Evolutionary conservation across 2,113 vertebrate species (phyloP), one percentile per base, ranked within the genome.

Genomic region (Trochalopteron elliotii): DNA sequence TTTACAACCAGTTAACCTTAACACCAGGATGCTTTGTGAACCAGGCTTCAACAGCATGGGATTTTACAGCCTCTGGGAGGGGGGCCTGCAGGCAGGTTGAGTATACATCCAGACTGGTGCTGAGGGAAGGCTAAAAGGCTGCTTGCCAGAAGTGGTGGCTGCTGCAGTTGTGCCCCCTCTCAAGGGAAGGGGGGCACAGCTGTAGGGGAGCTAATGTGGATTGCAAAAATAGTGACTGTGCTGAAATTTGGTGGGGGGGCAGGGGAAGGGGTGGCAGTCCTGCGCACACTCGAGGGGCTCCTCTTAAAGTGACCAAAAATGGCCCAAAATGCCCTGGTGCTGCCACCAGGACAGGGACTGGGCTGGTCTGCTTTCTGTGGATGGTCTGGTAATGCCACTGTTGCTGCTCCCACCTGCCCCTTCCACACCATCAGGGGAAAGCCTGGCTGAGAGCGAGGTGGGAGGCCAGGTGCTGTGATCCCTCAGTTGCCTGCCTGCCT

Each of bases 1-100:
- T 95, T 92, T 82, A 94, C 93, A 93, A 70, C 86, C 94, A 91
- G 71, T 96, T 95, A 96, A 94, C 78, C 91, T 88, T 90, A 93
- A 92, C 83, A 90, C 80, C 80, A 42, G 74, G 89, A 95, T 92
- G 90, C 86, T 96, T 95, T 86, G 89, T 93, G 93, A 94, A 91
- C 78, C 84, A 95, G 82, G 90, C 90, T 95, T 95, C 35, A 44
- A 69, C 44, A 92, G 93, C 85, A 60, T 33, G 76, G 93, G 90
- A 15, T 79, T 80, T 87, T 83, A 49, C 94, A 93, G 88, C 74
- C 85, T 44, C 82, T 75, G 92, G 85, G 87, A 83, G 30, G 53
- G 74, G 87, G 65, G 74, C 23, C 87, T 95, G 90, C 42, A 28
- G 49, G 64, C 83, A 87, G 65, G 76, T 72, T 77, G 83, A 67